Percentiles rank a stretch among this genome's conserved stretches.
These are phyloP conservation scores for Zootoca vivipara DNA, from an alignment of 2,113 vertebrate species.

Conservation along the genomic window DNA sequence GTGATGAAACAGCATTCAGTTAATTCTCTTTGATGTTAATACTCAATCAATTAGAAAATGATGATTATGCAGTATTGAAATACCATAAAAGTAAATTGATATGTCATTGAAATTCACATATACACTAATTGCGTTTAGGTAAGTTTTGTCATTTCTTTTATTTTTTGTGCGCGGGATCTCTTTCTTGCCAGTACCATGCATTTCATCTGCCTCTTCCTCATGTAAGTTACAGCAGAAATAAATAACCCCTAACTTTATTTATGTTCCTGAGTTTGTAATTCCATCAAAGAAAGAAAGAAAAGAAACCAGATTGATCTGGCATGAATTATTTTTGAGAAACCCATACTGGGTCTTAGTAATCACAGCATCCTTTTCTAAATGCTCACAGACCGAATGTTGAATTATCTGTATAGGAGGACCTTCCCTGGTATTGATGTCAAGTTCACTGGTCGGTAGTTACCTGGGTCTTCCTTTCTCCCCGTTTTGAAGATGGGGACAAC, in stretches of 20 bases:
- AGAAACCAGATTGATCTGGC: no score
- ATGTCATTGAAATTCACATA: not conserved
- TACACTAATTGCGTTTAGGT: not conserved
- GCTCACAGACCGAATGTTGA: no score
- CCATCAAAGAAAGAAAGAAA: no score
- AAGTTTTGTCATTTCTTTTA: slow-evolving; percentile 14
- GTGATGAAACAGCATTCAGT: slow-evolving; percentile 16
- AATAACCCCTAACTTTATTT: not conserved
- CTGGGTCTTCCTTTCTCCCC: no score
- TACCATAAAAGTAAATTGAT: slow-evolving; percentile 17
- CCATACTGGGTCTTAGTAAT: no score
- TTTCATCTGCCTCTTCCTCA: not conserved
- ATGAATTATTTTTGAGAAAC: no score
- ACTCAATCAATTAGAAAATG: slow-evolving; percentile 14
- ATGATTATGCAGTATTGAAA: slow-evolving; percentile 14
- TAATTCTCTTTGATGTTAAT: slow-evolving; percentile 39
- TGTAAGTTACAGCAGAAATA: not conserved
- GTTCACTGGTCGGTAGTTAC: no score
- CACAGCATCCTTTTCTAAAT: no score
- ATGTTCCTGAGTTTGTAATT: not conserved
- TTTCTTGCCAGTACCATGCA: not conserved
- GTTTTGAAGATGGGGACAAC: no score
- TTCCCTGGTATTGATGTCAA: no score
- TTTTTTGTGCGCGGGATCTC: not conserved
- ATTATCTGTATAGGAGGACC: no score